phyloP scores from a whole-genome alignment of 2,888 invertebrate genomes.

The Macaria notata region DNA sequence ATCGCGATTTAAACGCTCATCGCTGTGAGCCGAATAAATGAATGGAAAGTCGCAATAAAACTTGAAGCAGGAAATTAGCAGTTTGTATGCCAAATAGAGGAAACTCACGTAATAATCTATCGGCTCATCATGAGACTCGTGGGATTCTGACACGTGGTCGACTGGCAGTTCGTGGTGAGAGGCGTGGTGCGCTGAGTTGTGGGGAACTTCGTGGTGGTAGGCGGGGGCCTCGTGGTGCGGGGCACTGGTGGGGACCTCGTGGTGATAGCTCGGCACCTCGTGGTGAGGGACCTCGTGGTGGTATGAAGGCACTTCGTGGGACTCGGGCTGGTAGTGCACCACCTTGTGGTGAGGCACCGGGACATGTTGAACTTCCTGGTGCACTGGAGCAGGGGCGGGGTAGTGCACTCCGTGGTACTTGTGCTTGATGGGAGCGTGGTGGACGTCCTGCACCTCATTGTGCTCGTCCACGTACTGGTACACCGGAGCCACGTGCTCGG shows the following conservation, averaged over 20 bases:
- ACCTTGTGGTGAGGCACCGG: slow-evolving; percentile 37
- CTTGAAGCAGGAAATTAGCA: slow-evolving; percentile 39
- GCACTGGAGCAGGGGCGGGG: slow-evolving; percentile 34
- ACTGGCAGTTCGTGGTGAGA: slow-evolving; percentile 31
- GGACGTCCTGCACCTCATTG: slow-evolving; percentile 37
- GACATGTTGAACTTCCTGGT: slow-evolving; percentile 44
- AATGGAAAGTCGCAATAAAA: slow-evolving; percentile 65
- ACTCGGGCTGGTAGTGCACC: slow-evolving; percentile 29
- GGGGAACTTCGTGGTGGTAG: slow-evolving; percentile 16
- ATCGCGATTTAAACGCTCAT: slow-evolving; percentile 47
- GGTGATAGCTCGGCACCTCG: slow-evolving; percentile 18
- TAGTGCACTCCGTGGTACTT: slow-evolving; percentile 29
- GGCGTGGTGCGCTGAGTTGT: slow-evolving; percentile 16
- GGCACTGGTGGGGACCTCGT: slow-evolving; percentile 12
- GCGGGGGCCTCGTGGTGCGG: slow-evolving; percentile 25
- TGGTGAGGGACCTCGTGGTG: slow-evolving; percentile 11
- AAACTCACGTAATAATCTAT: slow-evolving; percentile 76
- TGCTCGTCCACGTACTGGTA: slow-evolving; percentile 53
- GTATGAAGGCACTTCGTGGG: slow-evolving; percentile 26
- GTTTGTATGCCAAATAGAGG: slow-evolving; percentile 49
- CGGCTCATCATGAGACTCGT: slow-evolving; percentile 62
- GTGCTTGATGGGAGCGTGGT: slow-evolving; percentile 33
- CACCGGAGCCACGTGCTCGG: slow-evolving; percentile 52
- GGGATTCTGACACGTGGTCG: slow-evolving; percentile 35
- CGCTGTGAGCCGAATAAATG: slow-evolving; percentile 55